phyloP scores from a whole-genome alignment of 2,888 invertebrate genomes.

The Pterobdella sp. region DNA sequence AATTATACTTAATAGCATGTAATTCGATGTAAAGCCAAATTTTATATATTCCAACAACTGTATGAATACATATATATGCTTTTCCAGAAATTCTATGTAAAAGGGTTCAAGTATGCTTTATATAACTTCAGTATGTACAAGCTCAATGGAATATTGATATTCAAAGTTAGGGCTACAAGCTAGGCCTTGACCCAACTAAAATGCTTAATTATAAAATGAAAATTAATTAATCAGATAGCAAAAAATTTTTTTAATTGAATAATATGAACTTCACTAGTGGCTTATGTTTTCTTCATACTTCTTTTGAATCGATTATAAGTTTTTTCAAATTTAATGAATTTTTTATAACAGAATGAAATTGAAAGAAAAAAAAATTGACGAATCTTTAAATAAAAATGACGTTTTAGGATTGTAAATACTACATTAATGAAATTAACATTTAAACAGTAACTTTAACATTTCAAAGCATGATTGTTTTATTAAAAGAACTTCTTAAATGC shows the following conservation, averaged over 20 bases:
- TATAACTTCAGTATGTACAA: background rate
- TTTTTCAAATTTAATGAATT: background rate
- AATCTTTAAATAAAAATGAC: background rate
- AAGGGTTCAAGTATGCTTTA: background rate
- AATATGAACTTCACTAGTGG: too few relatives aligned
- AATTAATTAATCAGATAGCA: background rate
- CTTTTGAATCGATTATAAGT: too few relatives aligned
- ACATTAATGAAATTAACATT: background rate
- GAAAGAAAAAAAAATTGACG: background rate
- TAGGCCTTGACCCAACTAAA: constrained; percentile 6
- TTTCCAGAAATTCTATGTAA: background rate
- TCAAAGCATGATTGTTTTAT: background rate
- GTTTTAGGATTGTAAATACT: background rate
- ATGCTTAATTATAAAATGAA: background rate
- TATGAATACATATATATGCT: background rate
- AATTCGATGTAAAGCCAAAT: constrained; percentile 6
- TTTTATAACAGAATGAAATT: background rate
- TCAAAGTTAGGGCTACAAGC: constrained; percentile 10
- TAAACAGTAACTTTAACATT: constrained; percentile 8
- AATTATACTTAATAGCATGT: constrained; percentile 15
- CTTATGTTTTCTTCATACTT: too few relatives aligned
- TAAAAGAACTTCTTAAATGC: background rate
- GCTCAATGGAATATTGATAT: constrained; percentile 12
- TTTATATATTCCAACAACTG: background rate
- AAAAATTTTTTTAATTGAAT: too few relatives aligned